Evolutionary conservation across 2,888 invertebrate species (phyloP).

Genomic region (Monoplex corrugatus): DNA sequence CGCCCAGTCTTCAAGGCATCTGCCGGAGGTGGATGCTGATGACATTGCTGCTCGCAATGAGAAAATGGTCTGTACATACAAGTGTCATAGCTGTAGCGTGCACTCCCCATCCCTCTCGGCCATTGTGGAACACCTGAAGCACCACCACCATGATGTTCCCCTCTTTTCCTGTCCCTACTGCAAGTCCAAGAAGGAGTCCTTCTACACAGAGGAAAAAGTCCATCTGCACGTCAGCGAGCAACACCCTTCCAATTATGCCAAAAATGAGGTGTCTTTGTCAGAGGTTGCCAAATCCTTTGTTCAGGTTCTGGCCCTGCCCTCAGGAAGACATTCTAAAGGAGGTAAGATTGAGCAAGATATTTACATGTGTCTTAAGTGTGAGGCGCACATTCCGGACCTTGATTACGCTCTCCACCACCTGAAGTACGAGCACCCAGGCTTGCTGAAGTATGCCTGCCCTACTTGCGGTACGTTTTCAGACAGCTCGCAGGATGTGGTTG

Average conservation of each 20-base stretch:
- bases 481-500: slow-evolving; percentile 65
- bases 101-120: slow-evolving; percentile 74
- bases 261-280: slow-evolving; percentile 73
- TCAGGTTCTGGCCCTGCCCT: slow-evolving; percentile 64
- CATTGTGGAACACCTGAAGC: slow-evolving; percentile 72
- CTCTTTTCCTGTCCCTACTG: slow-evolving; percentile 76
- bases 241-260: slow-evolving; percentile 70
- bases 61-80: slow-evolving; percentile 64
- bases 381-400: slow-evolving; percentile 70
- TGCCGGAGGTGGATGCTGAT: slow-evolving; percentile 49
- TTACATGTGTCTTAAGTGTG: slow-evolving; percentile 74
- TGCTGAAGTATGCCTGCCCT: slow-evolving; percentile 60
- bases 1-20: background rate
- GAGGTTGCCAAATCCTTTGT: slow-evolving; percentile 71
- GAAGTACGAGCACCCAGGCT: slow-evolving; percentile 68
- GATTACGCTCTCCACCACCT: slow-evolving; percentile 71
- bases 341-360: slow-evolving; percentile 72
- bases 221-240: slow-evolving; percentile 69
- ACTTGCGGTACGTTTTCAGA: slow-evolving; percentile 66
- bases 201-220: slow-evolving; percentile 69
- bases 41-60: slow-evolving; percentile 47
- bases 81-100: slow-evolving; percentile 74
- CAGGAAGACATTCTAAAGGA: slow-evolving; percentile 63
- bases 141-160: slow-evolving; percentile 69
- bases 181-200: slow-evolving; percentile 66